A percentile compares a stretch with the other conserved stretches of the same genome.
These are phyloP conservation scores for Adelphocoris suturalis DNA, from an alignment of 2,888 invertebrate genomes.

Conservation along the genomic window DNA sequence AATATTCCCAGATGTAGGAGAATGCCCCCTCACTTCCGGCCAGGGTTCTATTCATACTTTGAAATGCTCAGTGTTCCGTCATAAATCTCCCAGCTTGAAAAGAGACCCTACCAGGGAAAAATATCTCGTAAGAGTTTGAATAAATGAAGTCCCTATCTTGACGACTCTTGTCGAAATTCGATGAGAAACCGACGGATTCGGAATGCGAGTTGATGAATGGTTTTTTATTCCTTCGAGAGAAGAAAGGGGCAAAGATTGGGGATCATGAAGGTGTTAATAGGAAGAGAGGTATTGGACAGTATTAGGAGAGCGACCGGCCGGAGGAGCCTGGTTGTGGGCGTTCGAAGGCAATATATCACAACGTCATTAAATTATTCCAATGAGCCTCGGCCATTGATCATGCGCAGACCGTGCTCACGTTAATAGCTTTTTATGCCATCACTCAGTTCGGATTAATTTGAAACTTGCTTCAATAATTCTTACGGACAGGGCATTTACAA, in stretches of 20 bases:
- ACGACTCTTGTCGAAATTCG: constrained; percentile 54
- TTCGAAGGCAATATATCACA: constrained; percentile 75
- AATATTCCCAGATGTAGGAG: constrained; percentile 30
- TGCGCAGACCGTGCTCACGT: constrained; percentile 73
- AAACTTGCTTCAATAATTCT: constrained; percentile 76
- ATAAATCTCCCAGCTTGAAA: constrained; percentile 10
- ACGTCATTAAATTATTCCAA: constrained; percentile 76
- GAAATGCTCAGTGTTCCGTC: constrained; percentile 17
- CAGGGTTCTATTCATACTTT: constrained; percentile 37
- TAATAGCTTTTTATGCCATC: constrained; percentile 76
- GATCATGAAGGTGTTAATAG: constrained; percentile 71
- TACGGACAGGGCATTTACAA: constrained; percentile 76
- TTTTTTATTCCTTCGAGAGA: constrained; percentile 2
- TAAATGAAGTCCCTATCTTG: constrained; percentile 46
- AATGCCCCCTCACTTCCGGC: constrained; percentile 41
- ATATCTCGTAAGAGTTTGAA: not conserved
- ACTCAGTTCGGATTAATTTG: constrained; percentile 76
- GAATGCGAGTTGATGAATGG: constrained; percentile 60
- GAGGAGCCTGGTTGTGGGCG: constrained; percentile 73
- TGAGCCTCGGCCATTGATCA: constrained; percentile 75
- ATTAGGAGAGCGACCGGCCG: constrained; percentile 65
- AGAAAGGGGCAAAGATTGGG: constrained; percentile 58
- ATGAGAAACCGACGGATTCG: constrained; percentile 58
- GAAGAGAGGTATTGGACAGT: constrained; percentile 62
- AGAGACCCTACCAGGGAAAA: not conserved